Base-by-base conservation (phyloP, 2,888 invertebrate species). In the Noctua janthe region DNA sequence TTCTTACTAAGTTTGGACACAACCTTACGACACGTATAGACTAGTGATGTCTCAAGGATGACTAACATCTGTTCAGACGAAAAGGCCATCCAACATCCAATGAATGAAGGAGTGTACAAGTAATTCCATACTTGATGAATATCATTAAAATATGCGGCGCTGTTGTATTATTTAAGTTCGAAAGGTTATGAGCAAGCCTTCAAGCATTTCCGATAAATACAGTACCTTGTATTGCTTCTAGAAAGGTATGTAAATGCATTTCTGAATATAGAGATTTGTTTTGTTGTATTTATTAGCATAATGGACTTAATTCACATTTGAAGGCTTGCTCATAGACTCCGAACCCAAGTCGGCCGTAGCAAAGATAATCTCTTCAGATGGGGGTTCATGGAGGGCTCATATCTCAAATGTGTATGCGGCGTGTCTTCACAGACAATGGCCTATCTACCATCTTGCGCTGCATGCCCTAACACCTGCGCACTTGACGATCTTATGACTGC, bases 111-210 rank as follows among this genome's bases (percentile, higher is more conserved):
- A 86, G 80, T 80, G 67, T 80, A 83, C 80, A 83, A 83, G 83
- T 77, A 56, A 80, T 76, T 74, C 72, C 64, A 80, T 76, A 71
- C 66, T 76, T 74, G 85, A 85, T 87, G 71, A 87, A 80, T 85
- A 85, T 85, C 85, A 85, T 81, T 85, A 74, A 74, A 87, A 87
- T 84, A 87, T 83, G 74, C 84, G 15, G 67, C 51, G 75, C 47
- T 66, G 74, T 74, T 74, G 85, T 85, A 85, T 76, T 87, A 87
- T 80, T 84, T 35, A 67, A 62, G 59, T 51, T 69, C 49, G 20
- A 85, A 87, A 87, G 88, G 88, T 87, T 87, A 87, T 72, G 75
- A 84, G 64, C 73, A 74, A 56, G 70, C 54, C 81, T 87, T 74
- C 56, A 70, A 87, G 59, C 23, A 74, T 84, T 84, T 84, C 69